A percentile compares a stretch with the other conserved stretches of the same genome.
These are phyloP conservation scores for Phataginus tetradactyla DNA, from an alignment of 2,797 vertebrate genomes.

Conservation along the genomic window DNA sequence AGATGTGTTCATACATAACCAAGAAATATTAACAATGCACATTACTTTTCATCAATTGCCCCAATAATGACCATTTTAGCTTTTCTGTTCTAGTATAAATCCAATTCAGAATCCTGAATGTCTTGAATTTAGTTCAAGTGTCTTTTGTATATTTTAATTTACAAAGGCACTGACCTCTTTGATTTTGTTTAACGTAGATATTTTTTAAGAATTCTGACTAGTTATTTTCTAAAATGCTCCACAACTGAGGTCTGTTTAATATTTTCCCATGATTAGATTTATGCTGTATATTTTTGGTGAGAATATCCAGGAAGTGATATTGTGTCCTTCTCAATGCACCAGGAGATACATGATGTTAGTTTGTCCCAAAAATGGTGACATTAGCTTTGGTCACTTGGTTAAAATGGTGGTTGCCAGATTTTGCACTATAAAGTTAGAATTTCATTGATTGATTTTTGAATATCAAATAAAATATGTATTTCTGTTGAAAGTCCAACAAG, in stretches of 20 bases:
- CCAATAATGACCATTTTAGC: neutral
- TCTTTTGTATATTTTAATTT: neutral
- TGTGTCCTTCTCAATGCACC: neutral
- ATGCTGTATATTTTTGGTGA: neutral
- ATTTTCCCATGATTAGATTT: neutral
- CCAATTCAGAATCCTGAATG: neutral
- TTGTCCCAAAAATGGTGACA: neutral
- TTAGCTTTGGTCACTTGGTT: neutral
- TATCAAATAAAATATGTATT: neutral
- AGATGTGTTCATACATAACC: neutral
- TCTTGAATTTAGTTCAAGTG: neutral
- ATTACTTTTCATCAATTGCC: neutral
- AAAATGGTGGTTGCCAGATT: neutral
- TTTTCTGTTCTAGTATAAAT: neutral
- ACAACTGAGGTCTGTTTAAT: neutral
- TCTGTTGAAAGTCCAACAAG: neutral
- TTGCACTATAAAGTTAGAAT: neutral
- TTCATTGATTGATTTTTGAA: neutral
- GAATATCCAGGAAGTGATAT: neutral
- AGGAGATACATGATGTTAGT: neutral
- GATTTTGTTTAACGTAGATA: neutral
- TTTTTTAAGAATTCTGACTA: neutral
- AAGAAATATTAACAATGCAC: neutral
- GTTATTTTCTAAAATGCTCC: neutral
- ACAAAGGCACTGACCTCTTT: neutral